Conservation (phyloP, 92 coral and sea anemone genomes). For the Virgularia gustaviana region DNA sequence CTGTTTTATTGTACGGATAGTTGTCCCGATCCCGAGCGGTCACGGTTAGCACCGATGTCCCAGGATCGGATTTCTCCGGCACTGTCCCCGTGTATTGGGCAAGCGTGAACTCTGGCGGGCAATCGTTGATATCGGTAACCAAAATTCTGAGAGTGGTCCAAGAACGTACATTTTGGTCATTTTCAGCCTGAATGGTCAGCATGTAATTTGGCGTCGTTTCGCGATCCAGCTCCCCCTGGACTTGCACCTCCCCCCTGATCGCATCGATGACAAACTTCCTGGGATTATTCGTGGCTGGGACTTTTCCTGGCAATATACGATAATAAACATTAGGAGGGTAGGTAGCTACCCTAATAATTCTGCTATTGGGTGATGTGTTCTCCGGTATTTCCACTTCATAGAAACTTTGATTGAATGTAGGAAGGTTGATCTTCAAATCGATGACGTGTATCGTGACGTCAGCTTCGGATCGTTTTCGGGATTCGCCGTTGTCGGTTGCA, state of each 20-base stretch:
- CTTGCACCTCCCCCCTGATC: constrained; percentile 52
- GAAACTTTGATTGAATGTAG: constrained; percentile 59
- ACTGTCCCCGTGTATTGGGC: constrained; percentile 74
- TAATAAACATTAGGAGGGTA: constrained; percentile 48
- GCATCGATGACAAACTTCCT: constrained; percentile 61
- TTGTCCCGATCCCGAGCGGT: constrained; percentile 74
- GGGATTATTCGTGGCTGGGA: constrained; percentile 61
- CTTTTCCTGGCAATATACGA: constrained; percentile 64
- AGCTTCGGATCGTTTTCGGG: constrained; percentile 45
- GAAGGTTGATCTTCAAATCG: constrained; percentile 69
- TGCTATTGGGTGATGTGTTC: constrained; percentile 37
- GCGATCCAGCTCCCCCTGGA: constrained; percentile 63
- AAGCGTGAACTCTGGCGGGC: constrained; percentile 80
- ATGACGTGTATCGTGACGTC: constrained; percentile 61
- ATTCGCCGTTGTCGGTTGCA: constrained; percentile 78
- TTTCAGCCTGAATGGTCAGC: constrained; percentile 74
- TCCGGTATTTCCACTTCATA: constrained; percentile 67
- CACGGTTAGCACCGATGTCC: constrained; percentile 73
- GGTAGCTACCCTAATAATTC: constrained; percentile 53
- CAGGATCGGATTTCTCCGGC: constrained; percentile 79
- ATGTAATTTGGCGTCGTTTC: constrained; percentile 75
- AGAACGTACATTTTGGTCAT: constrained; percentile 52
- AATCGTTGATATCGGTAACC: constrained; percentile 86
- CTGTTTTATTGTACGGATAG: constrained; percentile 56
- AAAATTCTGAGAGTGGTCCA: constrained; percentile 66